A percentile compares a stretch with the other conserved stretches of the same genome.
Evolutionary conservation across 2,797 vertebrate species (phyloP).

Genomic region (Otolemur crassicaudatus): DNA sequence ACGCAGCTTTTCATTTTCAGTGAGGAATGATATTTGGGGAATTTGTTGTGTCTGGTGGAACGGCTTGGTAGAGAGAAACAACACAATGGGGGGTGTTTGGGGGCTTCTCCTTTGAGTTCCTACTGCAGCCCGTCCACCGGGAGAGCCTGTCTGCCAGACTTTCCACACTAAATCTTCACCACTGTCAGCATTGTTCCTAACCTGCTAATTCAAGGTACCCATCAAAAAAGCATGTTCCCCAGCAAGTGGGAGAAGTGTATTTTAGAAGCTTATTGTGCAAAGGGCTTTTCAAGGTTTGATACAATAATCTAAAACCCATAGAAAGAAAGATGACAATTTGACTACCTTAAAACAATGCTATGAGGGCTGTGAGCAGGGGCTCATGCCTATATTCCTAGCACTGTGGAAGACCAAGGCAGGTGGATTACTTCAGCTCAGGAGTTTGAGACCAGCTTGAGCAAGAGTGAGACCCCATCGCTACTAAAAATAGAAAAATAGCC

Average conservation of each 20-base stretch:
- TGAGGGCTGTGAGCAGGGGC: too few species aligned
- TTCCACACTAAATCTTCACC: too few species aligned
- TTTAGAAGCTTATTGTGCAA: neutral
- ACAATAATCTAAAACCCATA: constrained; percentile 2
- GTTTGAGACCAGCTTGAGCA: too few species aligned
- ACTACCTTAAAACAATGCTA: neutral
- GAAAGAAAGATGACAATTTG: neutral
- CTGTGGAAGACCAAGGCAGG: too few species aligned
- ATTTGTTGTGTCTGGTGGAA: neutral
- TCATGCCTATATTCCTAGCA: too few species aligned
- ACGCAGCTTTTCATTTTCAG: neutral
- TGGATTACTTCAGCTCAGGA: too few species aligned
- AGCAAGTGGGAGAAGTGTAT: neutral
- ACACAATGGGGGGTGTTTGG: neutral
- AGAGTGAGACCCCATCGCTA: too few species aligned
- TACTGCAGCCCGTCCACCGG: neutral
- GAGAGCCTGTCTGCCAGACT: neutral
- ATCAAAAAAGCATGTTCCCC: neutral
- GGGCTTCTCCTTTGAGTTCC: neutral
- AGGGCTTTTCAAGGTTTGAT: neutral
- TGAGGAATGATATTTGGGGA: neutral
- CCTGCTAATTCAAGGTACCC: neutral
- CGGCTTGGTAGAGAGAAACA: neutral
- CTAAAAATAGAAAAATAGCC: too few species aligned
- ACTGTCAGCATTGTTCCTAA: neutral